Evolutionary conservation across 2,888 invertebrate genomes (phyloP), one percentile per base, ranked within the genome.

Genomic region (Meghimatium bilineatum): DNA sequence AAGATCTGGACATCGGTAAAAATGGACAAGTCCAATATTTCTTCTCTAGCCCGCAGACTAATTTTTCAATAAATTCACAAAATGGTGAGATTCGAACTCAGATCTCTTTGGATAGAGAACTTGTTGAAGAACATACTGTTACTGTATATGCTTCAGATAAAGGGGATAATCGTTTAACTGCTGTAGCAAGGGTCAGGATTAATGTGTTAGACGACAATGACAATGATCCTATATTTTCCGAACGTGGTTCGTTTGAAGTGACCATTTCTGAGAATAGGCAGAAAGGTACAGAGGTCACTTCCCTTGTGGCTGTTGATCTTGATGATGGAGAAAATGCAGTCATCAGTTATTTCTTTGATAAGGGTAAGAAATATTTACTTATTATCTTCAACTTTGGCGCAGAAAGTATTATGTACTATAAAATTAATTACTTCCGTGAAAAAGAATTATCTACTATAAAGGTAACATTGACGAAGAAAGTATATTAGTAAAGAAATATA

Each of bases 291-390:
- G 95, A 96, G 91, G 96, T 98, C 2, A 95, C 97, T 17, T 95
- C 95, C 85, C 96, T 97, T 0, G 94, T 95, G 85, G 98, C 98
- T 6, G 67, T 83, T 85, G 99, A 99, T 94, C 95, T 96, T 88
- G 99, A 99, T 93, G 95, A 96, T 89, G 98, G 98, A 1, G 95
- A 96, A 86, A 99, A 99, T 94, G 96, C 97, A 77, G 95, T 97
- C 49, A 95, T 99, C 85, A 96, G 96, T 23, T 99, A 98, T 94
- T 96, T 96, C 67, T 96, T 99, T 88, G 94, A 97, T 75, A 96
- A 96, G 95, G 96, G 97, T 95, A 90, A 90, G 88, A 10, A 63
- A 26, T 38, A 5, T 38, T 12, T 38, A 63, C n/a, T 63, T n/a
- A n/a, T n/a, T n/a, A n/a, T n/a, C n/a, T n/a, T n/a, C n/a, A n/a